Evolutionary conservation across 2,797 vertebrate species (phyloP), one percentile per base, ranked within the genome.

Genomic region (Microchirus variegatus): DNA sequence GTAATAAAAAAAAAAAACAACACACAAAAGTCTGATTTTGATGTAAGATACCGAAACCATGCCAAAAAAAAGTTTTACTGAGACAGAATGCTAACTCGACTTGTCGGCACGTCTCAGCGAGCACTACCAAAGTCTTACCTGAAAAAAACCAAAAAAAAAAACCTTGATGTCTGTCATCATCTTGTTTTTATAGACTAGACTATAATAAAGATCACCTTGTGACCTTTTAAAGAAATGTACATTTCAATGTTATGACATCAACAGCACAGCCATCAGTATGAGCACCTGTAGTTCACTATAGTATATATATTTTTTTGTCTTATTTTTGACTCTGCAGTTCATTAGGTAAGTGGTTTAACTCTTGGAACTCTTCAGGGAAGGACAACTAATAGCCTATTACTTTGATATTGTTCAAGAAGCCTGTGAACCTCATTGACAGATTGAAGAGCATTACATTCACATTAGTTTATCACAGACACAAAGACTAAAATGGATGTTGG

Each of bases 141-240:
- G 10, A 70, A 70, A 76, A 73, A 48, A 78, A 47, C 59, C 0
- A 9, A 70, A 70, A 76, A 73, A 48, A 78, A 47, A 10, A 70
- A 70, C 59, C 31, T 35, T 53, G n/a, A 67, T 53, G 38, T 50
- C 42, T 62, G 50, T 50, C 58, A 52, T 61, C 16, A 41, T 38
- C 42, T 67, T 12, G 44, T 16, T 73, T 78, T 76, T 58, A 63
- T 55, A 22, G 42, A 51, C 18, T 60, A 41, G 38, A 50, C 77
- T 76, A 22, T 49, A 46, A n/a, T 57, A 49, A 60, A 59, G 37
- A 15, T 60, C 31, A 36, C 70, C 62, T 64, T 50, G 59, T 70
- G 31, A 52, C 56, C 75, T 53, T 22, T 45, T 52, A 37, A 56
- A 43, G 38, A 44, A 55, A 72, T 63, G n/a, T n/a, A n/a, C n/a